Base-by-base conservation (phyloP, 2,888 invertebrate species). In the Bursaphelenchus okinawaensis region DNA sequence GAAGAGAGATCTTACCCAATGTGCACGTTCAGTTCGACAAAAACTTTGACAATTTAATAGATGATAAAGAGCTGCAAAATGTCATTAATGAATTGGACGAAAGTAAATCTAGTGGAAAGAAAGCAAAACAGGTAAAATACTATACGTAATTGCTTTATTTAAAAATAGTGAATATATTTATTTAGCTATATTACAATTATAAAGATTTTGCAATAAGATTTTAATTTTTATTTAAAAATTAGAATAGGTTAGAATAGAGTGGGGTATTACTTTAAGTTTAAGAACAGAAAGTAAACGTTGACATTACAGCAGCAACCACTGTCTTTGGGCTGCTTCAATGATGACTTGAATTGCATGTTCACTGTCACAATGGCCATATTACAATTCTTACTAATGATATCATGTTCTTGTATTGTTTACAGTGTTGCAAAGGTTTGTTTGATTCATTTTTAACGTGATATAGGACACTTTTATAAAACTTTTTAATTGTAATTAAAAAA, bases 331-430 rank as follows among this genome's bases (percentile, higher is more conserved):
- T 75, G 76, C 29, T 52, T 77, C 7, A 54, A 70, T 4, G 70
- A 75, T 27, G 73, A 76, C 58, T 52, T 73, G 29, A 74, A 72
- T 9, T 77, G 77, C 52, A 55, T 73, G 52, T 75, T 76, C 29
- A 71, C 72, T n/a, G 63, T 76, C 19, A 52, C 71, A 28, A 63
- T 77, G n/a, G 75, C 70, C 19, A 55, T 65, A 2, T 54, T 75
- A 12, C 76, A 77, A 51, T 62, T 75, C 40, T 66, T 74, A 55
- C 58, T 77, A 22, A 59, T 77, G 52, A 29, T 75, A 12, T 63
- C 70, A 24, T 75, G 75, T 55, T 22, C 68, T 6, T 63, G 65
- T 26, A 69, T 77, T 23, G 65, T 76, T 58, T 74, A 68, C 59
- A 59, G 40, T 6, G 40, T 40, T 40, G 40, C 3, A 12, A 40